Percentiles rank a stretch among this genome's conserved stretches.
phyloP scores from a whole-genome alignment of 2,888 invertebrate genomes.

The Ectobius pallidus region DNA sequence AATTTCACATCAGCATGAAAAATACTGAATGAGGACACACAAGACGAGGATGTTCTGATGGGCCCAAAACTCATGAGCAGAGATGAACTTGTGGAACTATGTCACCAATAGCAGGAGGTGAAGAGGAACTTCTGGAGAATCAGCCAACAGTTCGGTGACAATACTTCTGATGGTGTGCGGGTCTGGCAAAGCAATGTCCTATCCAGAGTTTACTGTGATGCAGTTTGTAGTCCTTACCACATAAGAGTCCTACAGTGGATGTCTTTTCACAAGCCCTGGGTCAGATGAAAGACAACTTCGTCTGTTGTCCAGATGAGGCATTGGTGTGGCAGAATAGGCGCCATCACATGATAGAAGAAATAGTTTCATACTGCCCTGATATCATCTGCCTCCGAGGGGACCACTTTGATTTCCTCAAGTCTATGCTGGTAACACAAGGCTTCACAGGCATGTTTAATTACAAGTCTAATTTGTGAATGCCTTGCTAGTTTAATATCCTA shows the following conservation, averaged over 20 bases:
- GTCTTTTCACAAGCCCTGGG: slow-evolving; percentile 75
- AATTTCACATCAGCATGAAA: slow-evolving; percentile 72
- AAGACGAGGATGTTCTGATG: slow-evolving; percentile 63
- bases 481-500: too few relatives aligned
- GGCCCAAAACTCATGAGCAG: slow-evolving; percentile 47
- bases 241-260: slow-evolving; percentile 72
- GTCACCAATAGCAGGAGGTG: slow-evolving; percentile 59
- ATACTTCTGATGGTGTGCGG: slow-evolving; percentile 57
- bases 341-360: slow-evolving; percentile 72
- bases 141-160: slow-evolving; percentile 46
- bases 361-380: slow-evolving; percentile 70
- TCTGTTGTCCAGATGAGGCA: slow-evolving; percentile 71
- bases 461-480: too few relatives aligned
- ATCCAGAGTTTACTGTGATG: slow-evolving; percentile 64
- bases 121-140: slow-evolving; percentile 51
- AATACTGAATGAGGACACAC: slow-evolving; percentile 66
- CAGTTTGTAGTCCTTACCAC: slow-evolving; percentile 56
- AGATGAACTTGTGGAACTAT: slow-evolving; percentile 58
- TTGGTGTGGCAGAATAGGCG: slow-evolving; percentile 71
- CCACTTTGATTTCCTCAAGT: slow-evolving; percentile 71
- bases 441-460: slow-evolving; percentile 73
- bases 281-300: slow-evolving; percentile 72
- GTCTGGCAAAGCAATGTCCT: slow-evolving; percentile 74
- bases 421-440: slow-evolving; percentile 66
- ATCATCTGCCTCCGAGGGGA: slow-evolving; percentile 77